Evolutionary conservation across 2,888 invertebrate species (phyloP).

Genomic region (Nowickia ferox): DNA sequence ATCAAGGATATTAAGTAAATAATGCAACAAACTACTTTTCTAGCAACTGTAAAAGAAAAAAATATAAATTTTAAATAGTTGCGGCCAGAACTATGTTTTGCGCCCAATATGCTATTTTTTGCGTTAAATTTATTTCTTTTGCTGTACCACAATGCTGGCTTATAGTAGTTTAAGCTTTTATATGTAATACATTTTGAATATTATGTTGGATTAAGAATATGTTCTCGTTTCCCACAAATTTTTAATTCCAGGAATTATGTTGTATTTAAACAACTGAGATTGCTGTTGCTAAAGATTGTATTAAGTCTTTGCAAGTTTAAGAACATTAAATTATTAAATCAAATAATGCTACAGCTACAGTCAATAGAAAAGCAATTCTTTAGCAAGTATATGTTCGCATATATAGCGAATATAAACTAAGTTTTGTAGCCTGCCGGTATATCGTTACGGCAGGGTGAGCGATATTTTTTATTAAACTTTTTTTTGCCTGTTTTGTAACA

Average conservation of each 20-base stretch:
- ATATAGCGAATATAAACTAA: too few species aligned
- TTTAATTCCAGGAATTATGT: constrained; percentile 8
- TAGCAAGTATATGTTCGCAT: too few species aligned
- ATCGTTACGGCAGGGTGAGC: too few species aligned
- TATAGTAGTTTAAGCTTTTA: not conserved
- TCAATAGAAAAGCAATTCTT: too few species aligned
- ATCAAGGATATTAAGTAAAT: not conserved
- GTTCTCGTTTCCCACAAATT: not conserved
- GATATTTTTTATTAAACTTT: too few species aligned
- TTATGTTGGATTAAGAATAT: constrained; percentile 21
- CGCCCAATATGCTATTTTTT: too few species aligned
- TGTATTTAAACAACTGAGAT: not conserved
- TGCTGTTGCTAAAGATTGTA: not conserved
- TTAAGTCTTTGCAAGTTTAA: not conserved
- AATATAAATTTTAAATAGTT: not conserved
- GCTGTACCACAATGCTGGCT: too few species aligned
- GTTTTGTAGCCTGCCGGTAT: too few species aligned
- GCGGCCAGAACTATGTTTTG: not conserved
- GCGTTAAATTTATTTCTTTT: not conserved
- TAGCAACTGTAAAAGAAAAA: not conserved
- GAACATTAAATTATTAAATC: not conserved
- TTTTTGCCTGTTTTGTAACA: too few species aligned
- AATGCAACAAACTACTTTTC: not conserved
- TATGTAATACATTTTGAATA: not conserved
- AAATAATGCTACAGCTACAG: too few species aligned